These are phyloP conservation scores for Caenorhabditis tropicalis DNA, from an alignment of 1,140 invertebrate genomes.

Conservation along the genomic window DNA sequence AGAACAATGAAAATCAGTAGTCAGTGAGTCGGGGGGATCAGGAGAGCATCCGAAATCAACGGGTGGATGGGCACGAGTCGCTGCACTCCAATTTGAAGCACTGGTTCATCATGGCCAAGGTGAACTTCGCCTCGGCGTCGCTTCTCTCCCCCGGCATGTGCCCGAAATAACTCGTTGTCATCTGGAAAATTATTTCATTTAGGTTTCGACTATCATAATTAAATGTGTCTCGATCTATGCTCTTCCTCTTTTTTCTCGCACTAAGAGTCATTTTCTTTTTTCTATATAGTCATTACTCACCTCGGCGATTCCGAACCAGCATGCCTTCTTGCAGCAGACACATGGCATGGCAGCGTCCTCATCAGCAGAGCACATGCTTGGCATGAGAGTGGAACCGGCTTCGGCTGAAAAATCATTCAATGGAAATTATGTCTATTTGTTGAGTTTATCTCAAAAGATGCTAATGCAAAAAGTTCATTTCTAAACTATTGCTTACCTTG, in stretches of 20 bases:
- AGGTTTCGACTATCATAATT: background rate
- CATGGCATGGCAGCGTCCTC: background rate
- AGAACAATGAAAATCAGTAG: background rate
- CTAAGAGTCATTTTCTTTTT: background rate
- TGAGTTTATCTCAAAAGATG: too few relatives aligned
- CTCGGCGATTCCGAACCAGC: slow-evolving; percentile 25
- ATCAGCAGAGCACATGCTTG: background rate
- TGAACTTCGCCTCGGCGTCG: slow-evolving; percentile 8
- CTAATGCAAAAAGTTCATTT: too few relatives aligned
- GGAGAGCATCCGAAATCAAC: background rate
- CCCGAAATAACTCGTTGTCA: slow-evolving; percentile 7
- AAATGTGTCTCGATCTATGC: background rate
- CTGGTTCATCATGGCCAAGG: slow-evolving; percentile 10
- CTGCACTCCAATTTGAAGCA: slow-evolving; percentile 13
- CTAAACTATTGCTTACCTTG: background rate
- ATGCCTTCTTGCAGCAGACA: slow-evolving; percentile 9
- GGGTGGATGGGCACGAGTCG: background rate
- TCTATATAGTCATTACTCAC: background rate
- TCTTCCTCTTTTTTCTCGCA: background rate
- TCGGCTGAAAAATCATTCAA: background rate
- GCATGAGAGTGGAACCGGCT: background rate
- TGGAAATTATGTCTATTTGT: background rate
- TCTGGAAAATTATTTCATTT: background rate
- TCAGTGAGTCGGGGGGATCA: background rate
- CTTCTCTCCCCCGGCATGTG: slow-evolving; percentile 18